Conservation (phyloP, 1,140 invertebrate genomes). For the Nylanderia fulva region DNA sequence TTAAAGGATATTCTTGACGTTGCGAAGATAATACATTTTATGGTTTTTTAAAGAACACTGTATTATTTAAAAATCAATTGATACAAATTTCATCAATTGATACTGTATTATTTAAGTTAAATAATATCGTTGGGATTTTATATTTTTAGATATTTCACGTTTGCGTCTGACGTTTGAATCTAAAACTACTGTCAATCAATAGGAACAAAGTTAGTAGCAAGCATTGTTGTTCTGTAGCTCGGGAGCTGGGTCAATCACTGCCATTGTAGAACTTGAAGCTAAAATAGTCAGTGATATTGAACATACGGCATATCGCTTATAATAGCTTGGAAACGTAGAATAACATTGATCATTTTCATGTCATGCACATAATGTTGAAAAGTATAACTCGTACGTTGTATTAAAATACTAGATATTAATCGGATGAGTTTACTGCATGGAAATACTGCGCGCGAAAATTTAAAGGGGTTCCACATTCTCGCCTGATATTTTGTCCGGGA, state of each 20-base stretch:
- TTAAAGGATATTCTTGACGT: constrained; percentile 35
- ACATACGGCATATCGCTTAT: background rate
- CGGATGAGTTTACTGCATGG: background rate
- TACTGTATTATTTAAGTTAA: background rate
- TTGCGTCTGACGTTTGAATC: background rate
- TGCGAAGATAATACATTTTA: background rate
- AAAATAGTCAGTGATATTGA: background rate
- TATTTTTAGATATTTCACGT: background rate
- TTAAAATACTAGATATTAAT: background rate
- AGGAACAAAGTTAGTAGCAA: background rate
- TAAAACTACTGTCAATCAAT: constrained; percentile 5
- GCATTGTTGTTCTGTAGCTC: background rate
- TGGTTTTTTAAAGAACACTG: background rate
- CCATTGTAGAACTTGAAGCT: constrained; percentile 3
- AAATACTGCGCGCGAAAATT: background rate
- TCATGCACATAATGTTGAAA: background rate
- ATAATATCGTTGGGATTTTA: background rate
- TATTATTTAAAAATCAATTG: no score
- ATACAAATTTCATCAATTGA: no score
- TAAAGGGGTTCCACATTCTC: background rate
- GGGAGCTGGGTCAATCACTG: constrained; percentile 30
- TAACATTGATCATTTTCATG: background rate
- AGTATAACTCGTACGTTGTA: background rate
- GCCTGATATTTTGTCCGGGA: background rate
- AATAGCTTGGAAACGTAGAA: background rate